Conservation (phyloP, 2,797 vertebrate species). For the Urophycis tenuis region DNA sequence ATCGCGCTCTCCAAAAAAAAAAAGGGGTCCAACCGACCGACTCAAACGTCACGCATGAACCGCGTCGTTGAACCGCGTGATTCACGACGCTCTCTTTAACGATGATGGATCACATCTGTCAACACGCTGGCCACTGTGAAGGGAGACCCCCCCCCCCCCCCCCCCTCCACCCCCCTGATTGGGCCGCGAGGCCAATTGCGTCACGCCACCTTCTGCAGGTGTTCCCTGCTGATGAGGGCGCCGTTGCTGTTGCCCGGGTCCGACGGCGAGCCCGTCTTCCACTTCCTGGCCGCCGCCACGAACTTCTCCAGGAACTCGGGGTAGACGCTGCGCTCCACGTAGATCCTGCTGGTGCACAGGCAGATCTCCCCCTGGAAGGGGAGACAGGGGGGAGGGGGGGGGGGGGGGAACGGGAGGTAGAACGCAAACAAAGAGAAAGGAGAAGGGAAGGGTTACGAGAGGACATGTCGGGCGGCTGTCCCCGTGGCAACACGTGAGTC, state of each 20-base stretch:
- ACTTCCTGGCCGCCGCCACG: constrained; percentile 80
- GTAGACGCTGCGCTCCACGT: constrained; percentile 86
- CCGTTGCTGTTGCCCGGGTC: constrained; percentile 77
- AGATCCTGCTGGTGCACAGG: constrained; percentile 94
- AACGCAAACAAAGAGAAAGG: constrained; percentile 2
- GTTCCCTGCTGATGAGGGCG: constrained; percentile 90
- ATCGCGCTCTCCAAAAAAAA: too few species aligned
- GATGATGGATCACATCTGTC: background rate
- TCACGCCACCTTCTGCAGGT: constrained; percentile 85
- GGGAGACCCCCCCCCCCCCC: too few species aligned
- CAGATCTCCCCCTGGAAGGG: constrained; percentile 87
- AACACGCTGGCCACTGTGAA: background rate
- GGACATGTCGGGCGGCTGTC: background rate
- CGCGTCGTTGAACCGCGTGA: background rate
- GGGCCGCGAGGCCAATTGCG: too few species aligned
- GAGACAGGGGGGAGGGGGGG: too few species aligned
- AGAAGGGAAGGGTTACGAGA: constrained; percentile 1
- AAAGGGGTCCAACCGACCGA: too few species aligned
- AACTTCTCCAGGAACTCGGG: constrained; percentile 82
- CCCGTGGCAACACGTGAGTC: background rate
- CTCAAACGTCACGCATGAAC: too few species aligned
- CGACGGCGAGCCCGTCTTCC: constrained; percentile 84
- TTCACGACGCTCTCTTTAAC: background rate
- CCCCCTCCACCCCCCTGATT: too few species aligned
- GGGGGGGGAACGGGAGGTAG: background rate